Conservation (phyloP, 1,140 invertebrate species). For the Wasmannia auropunctata region DNA sequence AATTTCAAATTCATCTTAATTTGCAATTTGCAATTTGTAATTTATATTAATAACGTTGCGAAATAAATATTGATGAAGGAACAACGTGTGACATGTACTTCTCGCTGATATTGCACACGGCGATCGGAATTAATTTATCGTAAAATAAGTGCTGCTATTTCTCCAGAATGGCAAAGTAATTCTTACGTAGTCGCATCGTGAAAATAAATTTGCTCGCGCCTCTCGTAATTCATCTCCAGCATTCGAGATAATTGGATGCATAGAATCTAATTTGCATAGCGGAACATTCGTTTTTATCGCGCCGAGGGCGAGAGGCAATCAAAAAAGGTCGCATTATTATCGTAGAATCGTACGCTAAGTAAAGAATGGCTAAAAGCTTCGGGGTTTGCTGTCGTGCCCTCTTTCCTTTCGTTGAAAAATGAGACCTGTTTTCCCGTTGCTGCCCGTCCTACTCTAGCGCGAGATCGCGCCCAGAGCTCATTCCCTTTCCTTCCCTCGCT, state of each 20-base stretch:
- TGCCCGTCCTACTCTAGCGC: constrained; percentile 58
- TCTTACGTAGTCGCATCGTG: constrained; percentile 40
- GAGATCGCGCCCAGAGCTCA: constrained; percentile 27
- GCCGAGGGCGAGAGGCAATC: constrained; percentile 30
- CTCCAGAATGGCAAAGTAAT: constrained; percentile 6
- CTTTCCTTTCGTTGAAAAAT: constrained; percentile 50
- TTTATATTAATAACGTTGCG: background rate
- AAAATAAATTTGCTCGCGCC: constrained; percentile 46
- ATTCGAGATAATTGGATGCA: constrained; percentile 51
- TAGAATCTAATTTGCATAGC: constrained; percentile 58
- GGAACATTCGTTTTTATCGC: constrained; percentile 56
- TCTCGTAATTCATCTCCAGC: constrained; percentile 48
- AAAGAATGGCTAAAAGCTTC: constrained; percentile 57
- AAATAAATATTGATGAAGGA: background rate
- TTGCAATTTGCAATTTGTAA: background rate
- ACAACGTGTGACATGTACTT: background rate
- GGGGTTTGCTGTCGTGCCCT: constrained; percentile 43
- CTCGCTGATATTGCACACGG: background rate
- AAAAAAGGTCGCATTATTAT: constrained; percentile 58
- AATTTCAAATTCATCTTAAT: background rate
- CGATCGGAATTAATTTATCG: constrained; percentile 24
- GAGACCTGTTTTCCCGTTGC: constrained; percentile 63
- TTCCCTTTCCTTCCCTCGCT: background rate
- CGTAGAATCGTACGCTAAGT: constrained; percentile 63
- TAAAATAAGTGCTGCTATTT: background rate